Base-by-base conservation (phyloP, 1,140 invertebrate species). In the fruit fly (Drosophila melanogaster) region DNA sequence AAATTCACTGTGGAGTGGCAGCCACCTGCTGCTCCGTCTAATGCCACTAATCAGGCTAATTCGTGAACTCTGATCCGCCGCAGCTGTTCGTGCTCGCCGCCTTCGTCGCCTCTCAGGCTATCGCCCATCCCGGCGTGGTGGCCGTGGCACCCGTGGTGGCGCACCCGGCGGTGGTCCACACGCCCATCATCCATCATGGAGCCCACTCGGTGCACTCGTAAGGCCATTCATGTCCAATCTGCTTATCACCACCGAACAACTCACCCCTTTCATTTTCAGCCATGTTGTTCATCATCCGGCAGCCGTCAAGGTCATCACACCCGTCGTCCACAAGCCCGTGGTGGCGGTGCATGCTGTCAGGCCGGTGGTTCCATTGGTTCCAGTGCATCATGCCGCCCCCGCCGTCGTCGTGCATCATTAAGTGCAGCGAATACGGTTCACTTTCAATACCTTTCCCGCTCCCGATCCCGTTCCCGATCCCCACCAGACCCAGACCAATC, bases 341-440 rank as follows among this genome's bases (percentile, higher is more conserved):
- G 90, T 93, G 43, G 92, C 93, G 4, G 93, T 92, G 60, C 93
- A 93, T 66, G 79, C 91, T 12, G 90, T 93, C 19, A 92, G 93
- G 54, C 92, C 93, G 19, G 70, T 93, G 57, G 83, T 94, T 58
- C 74, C 93, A 65, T 66, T 92, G 54, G 87, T 93, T 30, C 91
- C 93, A n/a, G 90, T 93, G 47, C 92, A 94, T 81, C 94, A 94
- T 70, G 84, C 93, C 53, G 92, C 94, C 51, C 93, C 93, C n/a
- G 84, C 94, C 24, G 78, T 94, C 30, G 92, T 93, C 51, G 90
- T 90, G 50, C 90, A 91, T 77, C 90, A 92, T 93, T 83, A 93
- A 47, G 2, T 26, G 46, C 35, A 37, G 10, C 24, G 37, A 35
- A 59, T n/a, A 10, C 26, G 12, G 7, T 11, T 7, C 30, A 30